phyloP scores from a whole-genome alignment of 1,140 invertebrate genomes.

The Heliconius hermathena region DNA sequence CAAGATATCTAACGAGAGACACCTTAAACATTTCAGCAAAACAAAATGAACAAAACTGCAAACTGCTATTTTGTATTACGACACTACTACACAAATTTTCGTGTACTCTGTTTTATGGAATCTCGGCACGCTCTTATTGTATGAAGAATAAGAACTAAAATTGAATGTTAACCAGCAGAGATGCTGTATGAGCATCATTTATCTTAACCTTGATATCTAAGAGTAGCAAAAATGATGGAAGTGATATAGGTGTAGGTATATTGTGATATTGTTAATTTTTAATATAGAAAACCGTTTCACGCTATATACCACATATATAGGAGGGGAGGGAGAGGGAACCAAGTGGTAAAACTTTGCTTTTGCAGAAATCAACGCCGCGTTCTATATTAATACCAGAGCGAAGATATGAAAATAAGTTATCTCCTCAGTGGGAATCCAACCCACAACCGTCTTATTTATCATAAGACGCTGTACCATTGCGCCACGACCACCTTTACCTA shows the following conservation, averaged over 20 bases:
- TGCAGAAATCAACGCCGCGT: neutral
- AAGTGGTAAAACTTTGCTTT: neutral
- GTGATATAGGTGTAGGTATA: neutral
- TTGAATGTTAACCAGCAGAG: slow-evolving; percentile 15
- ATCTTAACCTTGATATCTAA: slow-evolving; percentile 29
- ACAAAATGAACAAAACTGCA: slow-evolving; percentile 19
- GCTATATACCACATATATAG: too few relatives aligned
- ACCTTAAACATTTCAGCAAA: slow-evolving; percentile 7
- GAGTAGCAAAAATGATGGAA: neutral
- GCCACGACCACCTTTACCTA: too few relatives aligned
- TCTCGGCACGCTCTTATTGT: neutral
- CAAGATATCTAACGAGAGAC: neutral
- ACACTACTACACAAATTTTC: slow-evolving; percentile 22
- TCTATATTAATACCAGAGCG: neutral
- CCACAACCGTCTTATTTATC: too few relatives aligned
- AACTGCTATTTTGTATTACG: slow-evolving; percentile 25
- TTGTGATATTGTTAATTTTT: neutral
- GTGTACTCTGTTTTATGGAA: slow-evolving; percentile 21
- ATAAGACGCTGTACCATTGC: too few relatives aligned
- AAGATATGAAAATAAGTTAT: neutral
- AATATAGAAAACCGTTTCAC: too few relatives aligned
- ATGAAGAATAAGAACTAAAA: slow-evolving; percentile 17
- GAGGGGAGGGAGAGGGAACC: too few relatives aligned
- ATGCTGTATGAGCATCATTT: slow-evolving; percentile 37
- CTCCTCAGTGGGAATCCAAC: too few relatives aligned